These are phyloP conservation scores for Octopus bimaculoides DNA, from an alignment of 1,140 invertebrate genomes.

Conservation along the genomic window DNA sequence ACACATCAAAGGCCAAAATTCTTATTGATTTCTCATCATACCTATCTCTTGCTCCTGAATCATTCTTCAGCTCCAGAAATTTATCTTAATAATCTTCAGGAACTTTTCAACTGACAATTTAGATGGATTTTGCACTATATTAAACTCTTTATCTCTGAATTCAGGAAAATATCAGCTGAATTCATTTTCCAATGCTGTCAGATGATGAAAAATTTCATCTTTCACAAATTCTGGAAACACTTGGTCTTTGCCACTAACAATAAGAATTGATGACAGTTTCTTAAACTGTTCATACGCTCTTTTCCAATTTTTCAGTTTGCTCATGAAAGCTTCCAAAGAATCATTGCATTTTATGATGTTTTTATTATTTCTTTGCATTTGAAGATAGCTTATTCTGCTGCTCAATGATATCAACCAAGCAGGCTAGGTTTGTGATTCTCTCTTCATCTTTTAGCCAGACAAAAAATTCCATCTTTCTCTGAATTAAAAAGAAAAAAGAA, in stretches of 20 bases:
- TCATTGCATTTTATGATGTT: neutral
- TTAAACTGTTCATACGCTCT: neutral
- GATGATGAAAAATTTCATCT: neutral
- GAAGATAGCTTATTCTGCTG: neutral
- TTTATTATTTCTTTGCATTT: neutral
- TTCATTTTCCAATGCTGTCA: constrained; percentile 7
- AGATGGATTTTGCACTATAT: constrained; percentile 5
- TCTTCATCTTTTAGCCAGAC: neutral
- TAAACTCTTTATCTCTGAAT: constrained; percentile 1
- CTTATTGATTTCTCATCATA: no score
- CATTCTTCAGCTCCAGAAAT: no score
- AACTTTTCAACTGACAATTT: constrained; percentile 7
- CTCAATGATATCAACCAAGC: neutral
- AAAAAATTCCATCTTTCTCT: neutral
- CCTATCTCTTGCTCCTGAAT: no score
- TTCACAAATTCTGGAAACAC: constrained; percentile 7
- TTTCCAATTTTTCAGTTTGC: constrained; percentile 7
- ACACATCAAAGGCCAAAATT: no score
- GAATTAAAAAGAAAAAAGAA: neutral
- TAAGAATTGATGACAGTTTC: constrained; percentile 7
- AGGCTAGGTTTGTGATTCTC: neutral
- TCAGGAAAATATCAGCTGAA: constrained; percentile 7
- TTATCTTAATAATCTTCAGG: neutral
- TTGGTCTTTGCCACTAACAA: constrained; percentile 6
- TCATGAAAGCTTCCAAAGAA: neutral